phyloP scores from a whole-genome alignment of 2,113 vertebrate genomes.

The Malurus elegans region DNA sequence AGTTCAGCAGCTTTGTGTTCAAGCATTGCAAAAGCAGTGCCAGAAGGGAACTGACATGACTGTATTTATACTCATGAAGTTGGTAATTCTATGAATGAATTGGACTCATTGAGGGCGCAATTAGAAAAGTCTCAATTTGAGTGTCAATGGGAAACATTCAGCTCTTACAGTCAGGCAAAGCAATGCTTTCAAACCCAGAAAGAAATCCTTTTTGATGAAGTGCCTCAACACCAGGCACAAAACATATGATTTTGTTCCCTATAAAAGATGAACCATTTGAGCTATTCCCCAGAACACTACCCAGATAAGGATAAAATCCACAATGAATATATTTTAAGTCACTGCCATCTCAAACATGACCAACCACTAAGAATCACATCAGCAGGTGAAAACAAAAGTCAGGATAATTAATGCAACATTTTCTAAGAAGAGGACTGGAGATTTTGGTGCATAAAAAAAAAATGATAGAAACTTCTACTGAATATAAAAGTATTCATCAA shows the following conservation, averaged over 20 bases:
- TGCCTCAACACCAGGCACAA: background rate
- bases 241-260: background rate
- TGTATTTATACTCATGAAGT: background rate
- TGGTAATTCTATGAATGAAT: background rate
- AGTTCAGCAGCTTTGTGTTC: background rate
- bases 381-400: background rate
- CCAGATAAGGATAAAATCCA: background rate
- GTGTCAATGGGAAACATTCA: background rate
- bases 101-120: background rate
- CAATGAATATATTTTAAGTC: background rate
- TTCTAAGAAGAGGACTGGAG: background rate
- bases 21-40: background rate
- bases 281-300: background rate
- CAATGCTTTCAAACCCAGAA: background rate
- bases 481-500: background rate
- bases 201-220: background rate
- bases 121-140: background rate
- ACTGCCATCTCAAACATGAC: background rate
- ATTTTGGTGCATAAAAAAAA: background rate
- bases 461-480: background rate
- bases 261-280: background rate
- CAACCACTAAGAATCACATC: background rate
- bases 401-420: background rate
- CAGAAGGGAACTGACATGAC: background rate
- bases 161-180: background rate